phyloP scores from a whole-genome alignment of 1,140 invertebrate genomes.

The Cyclina sinensis region DNA sequence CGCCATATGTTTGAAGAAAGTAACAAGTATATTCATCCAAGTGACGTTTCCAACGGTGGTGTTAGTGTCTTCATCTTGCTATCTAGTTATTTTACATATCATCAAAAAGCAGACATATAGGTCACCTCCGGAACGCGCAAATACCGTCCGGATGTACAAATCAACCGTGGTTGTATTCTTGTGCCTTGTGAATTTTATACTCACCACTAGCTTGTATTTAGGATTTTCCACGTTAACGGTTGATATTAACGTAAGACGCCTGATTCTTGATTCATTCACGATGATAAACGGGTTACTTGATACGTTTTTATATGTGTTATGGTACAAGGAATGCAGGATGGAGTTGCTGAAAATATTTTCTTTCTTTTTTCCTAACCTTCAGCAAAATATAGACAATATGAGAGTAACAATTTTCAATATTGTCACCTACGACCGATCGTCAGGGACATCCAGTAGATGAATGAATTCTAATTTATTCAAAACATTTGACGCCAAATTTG shows the following conservation, averaged over 20 bases:
- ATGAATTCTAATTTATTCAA: too few species aligned
- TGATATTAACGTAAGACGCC: not conserved
- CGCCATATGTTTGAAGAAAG: not conserved
- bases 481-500: too few species aligned
- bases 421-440: not conserved
- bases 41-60: not conserved
- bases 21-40: not conserved
- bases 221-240: not conserved
- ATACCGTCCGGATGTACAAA: not conserved
- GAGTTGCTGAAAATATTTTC: slow-evolving; percentile 24
- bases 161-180: slow-evolving; percentile 11
- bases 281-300: slow-evolving; percentile 4
- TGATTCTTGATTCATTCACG: not conserved
- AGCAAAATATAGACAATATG: not conserved
- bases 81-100: not conserved
- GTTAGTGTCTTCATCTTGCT: not conserved
- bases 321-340: slow-evolving; percentile 48
- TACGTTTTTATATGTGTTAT: not conserved
- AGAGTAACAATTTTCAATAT: not conserved
- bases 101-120: not conserved
- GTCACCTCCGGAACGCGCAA: too few species aligned
- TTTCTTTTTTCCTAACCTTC: not conserved
- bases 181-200: not conserved
- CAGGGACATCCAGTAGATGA: too few species aligned
- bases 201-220: not conserved